Conservation (phyloP, 2,797 vertebrate genomes). For the Kryptolebias ocellatus region DNA sequence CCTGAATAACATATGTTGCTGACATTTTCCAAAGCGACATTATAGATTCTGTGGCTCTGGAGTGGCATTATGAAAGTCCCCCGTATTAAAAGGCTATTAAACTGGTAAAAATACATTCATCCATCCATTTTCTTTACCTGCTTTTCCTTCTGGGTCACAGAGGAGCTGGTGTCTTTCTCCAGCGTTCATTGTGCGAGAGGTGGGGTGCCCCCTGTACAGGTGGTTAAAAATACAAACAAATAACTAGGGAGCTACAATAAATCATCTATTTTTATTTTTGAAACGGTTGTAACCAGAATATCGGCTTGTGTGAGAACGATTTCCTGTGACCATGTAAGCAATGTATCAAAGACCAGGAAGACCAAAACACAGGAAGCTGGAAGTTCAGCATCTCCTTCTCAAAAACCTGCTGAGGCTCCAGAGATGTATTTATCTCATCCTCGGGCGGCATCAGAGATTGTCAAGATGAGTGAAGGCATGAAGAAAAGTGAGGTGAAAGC, state of each 20-base stretch:
- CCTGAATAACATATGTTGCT: slow-evolving; percentile 30
- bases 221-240: background rate
- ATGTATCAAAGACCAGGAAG: slow-evolving; percentile 33
- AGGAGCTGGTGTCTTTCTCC: no score
- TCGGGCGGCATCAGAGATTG: slow-evolving; percentile 42
- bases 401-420: slow-evolving; percentile 40
- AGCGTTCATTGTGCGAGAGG: no score
- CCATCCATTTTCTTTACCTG: no score
- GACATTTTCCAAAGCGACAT: slow-evolving; percentile 66
- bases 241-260: slow-evolving; percentile 6
- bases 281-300: slow-evolving; percentile 13
- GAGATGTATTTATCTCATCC: slow-evolving; percentile 44
- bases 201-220: no score
- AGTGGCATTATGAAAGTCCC: slow-evolving; percentile 35
- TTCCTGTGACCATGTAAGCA: slow-evolving; percentile 34
- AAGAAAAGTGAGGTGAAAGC: slow-evolving; percentile 12
- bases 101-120: slow-evolving; percentile 4
- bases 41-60: slow-evolving; percentile 55
- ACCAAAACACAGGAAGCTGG: slow-evolving; percentile 42
- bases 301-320: slow-evolving; percentile 4
- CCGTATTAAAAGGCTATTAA: slow-evolving; percentile 48
- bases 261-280: slow-evolving; percentile 19
- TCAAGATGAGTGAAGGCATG: slow-evolving; percentile 59
- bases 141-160: no score
- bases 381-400: slow-evolving; percentile 34